Evolutionary conservation across 2,888 invertebrate genomes (phyloP), one percentile per base, ranked within the genome.

Genomic region (Agrotis ipsilon): DNA sequence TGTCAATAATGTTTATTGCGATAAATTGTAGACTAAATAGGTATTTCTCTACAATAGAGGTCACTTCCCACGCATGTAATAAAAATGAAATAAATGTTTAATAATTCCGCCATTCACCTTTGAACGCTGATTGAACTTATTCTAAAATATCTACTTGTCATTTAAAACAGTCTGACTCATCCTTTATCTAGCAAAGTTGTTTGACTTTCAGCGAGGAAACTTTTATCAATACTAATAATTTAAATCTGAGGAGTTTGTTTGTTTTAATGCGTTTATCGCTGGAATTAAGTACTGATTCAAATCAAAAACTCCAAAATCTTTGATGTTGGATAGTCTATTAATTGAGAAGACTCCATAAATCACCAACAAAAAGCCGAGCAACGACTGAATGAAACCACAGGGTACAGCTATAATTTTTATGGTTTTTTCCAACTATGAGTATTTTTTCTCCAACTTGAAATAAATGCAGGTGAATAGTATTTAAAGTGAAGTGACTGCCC

Each of bases 51-150:
- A 39, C 39, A 39, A 64, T 14, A 48, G 18, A 80, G 49, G 39
- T 73, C 51, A 48, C 48, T n/a, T 74, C 75, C 78, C 72, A 72
- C 72, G 58, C 78, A 4, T 46, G 9, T 39, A 24, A 39, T 70
- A 51, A 46, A 57, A 51, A 71, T 19, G 0, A 27, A 46, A 78
- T 46, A 71, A 57, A 46, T 57, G 13, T 39, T 57, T 2, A 57
- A 51, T 71, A 71, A 72, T 71, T 71, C 57, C 16, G 14, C 9
- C 13, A n/a, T 78, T 72, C 39, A 46, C 39, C 39, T 78, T 78
- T 57, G 9, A 46, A 71, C 57, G 21, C 68, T 43, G 16, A 19
- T 39, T 45, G 43, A 55, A 77, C n/a, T 64, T 13, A 49, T 39
- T 32, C 13, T n/a, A 14, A 55, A 14, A 16, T 48, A 21, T 0